Base-by-base conservation (phyloP, 2,888 invertebrate species). In the Lymantria dispar region DNA sequence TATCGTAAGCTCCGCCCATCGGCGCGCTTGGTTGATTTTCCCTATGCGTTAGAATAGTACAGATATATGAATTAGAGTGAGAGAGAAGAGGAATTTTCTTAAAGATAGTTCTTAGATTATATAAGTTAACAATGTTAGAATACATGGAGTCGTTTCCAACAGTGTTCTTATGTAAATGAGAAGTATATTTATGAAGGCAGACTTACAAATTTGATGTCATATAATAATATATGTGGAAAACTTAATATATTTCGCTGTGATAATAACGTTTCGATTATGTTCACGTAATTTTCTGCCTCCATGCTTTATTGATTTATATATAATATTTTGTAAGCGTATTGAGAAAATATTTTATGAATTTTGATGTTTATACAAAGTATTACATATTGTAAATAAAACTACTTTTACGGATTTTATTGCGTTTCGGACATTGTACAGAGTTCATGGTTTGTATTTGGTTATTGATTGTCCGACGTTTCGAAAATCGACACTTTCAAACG, bases 131-230 rank as follows among this genome's bases (percentile, higher is more conserved):
- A 82, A 76, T 82, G 83, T 81, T 65, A 55, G 72, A 70, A 78
- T 85, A 87, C 75, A 87, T 86, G 76, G 12, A 78, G 70, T 74
- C 75, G 69, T 67, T 65, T 75, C 72, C 80, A 80, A 83, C 85
- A 84, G 83, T 80, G 77, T 78, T 74, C 74, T 79, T 87, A 89
- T 88, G 89, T 87, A 88, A 87, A 89, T 88, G 76, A 83, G 83
- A 73, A 58, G 64, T 81, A 83, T 90, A 89, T 88, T 89, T 89
- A 89, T 79, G 78, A 79, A 74, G 70, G 69, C 64, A 65, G 72
- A 71, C 62, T 56, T 63, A 72, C 78, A 83, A 86, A 88, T 87
- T n/a, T 83, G 80, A 79, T 80, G 80, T 78, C 80, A 74, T 70
- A 59, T 64, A 60, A 58, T 72, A 76, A 83, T 74, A 80, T 85